Conservation (phyloP, 1,140 invertebrate genomes). For the Ptiloglossa arizonensis region DNA sequence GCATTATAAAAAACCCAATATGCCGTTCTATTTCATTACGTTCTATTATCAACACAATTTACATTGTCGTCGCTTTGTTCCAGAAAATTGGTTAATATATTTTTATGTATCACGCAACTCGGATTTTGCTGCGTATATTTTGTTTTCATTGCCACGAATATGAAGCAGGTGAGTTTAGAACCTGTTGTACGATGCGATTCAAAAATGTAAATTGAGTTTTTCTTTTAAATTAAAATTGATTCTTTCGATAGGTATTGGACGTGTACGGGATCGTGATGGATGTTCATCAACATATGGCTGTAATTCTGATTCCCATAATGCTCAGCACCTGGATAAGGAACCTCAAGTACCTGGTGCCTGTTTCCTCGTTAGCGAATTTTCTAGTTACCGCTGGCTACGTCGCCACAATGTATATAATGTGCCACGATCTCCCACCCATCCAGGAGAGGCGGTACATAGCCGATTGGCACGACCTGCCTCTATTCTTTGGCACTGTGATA, state of each 20-base stretch:
- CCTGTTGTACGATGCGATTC: too few relatives aligned
- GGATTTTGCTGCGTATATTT: constrained; percentile 98
- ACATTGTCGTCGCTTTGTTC: constrained; percentile 67
- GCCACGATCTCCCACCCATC: constrained; percentile 85
- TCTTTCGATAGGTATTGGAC: constrained; percentile 83
- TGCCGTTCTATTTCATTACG: too few relatives aligned
- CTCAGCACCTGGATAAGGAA: constrained; percentile 89
- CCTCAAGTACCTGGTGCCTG: constrained; percentile 88
- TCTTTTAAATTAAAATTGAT: not conserved
- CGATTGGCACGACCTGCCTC: constrained; percentile 83
- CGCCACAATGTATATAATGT: constrained; percentile 87
- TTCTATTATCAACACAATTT: constrained; percentile 46
- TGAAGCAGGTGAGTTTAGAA: constrained; percentile 85
- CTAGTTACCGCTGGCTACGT: constrained; percentile 86
- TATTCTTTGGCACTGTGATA: constrained; percentile 90
- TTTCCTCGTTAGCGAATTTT: constrained; percentile 88
- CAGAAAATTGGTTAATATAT: constrained; percentile 87
- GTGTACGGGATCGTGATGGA: constrained; percentile 84
- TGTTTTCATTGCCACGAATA: constrained; percentile 93
- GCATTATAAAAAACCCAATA: too few relatives aligned
- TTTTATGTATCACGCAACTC: constrained; percentile 94
- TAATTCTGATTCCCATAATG: constrained; percentile 88
- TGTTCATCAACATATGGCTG: constrained; percentile 87
- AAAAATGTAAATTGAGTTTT: too few relatives aligned
- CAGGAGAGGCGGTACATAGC: constrained; percentile 82